Base-by-base conservation (phyloP, 2,113 vertebrate species). In the Limanda limanda region DNA sequence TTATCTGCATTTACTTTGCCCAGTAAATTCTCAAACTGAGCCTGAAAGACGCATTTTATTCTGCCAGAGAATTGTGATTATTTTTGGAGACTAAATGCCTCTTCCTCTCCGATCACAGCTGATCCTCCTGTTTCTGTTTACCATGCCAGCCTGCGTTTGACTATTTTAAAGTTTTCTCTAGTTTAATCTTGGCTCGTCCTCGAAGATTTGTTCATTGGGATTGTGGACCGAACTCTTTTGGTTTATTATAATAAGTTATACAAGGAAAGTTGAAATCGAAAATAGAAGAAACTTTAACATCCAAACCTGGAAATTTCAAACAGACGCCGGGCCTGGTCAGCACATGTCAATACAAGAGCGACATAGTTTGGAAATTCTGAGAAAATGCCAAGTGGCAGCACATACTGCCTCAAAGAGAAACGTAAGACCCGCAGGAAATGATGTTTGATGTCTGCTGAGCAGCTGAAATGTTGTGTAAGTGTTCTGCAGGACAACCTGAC, bases 71-170 rank as follows among this genome's bases (percentile, higher is more conserved):
- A 52, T 37, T 71, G 57, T 61, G 40, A 74, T 81, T 78, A 59
- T 71, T 64, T 71, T 68, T 13, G 21, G 63, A 68, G 68, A 72
- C 70, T 45, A 77, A 68, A 57, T 45, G 35, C 54, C 7, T 82
- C 27, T 1, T 55, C 45, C 18, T 58, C 70, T 82, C 18, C 59
- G 65, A 73, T 78, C 71, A 57, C 63, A 75, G 72, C 67, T 60
- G 54, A 45, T 78, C 58, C 61, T 64, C 42, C 27, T 54, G 21
- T 48, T 79, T 73, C 1, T 47, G 15, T 59, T 66, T 67, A n/a
- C 47, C 14, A 24, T 58, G 64, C 51, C 79, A 57, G 18, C 65
- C 64, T 76, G 37, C 63, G 56, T 57, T 57, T 63, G 35, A 63
- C 47, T 47, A 17, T 66, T 71, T 70, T 71, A 48, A 37, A 64